A percentile compares a stretch with the other conserved stretches of the same genome.
phyloP scores from a whole-genome alignment of 2,113 vertebrate species.

The Rattus norvegicus region DNA sequence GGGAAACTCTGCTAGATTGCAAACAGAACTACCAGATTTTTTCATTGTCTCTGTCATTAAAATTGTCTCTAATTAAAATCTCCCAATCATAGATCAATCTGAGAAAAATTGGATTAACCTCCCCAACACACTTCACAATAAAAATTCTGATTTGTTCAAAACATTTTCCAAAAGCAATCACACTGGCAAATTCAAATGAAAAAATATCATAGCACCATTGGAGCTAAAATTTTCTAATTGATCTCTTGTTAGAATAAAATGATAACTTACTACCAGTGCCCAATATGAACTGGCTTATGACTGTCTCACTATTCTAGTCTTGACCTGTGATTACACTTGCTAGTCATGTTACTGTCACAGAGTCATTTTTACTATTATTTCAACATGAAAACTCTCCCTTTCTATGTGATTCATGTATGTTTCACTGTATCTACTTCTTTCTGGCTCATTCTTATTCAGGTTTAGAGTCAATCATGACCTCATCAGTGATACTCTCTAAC shows the following conservation, averaged over 20 bases:
- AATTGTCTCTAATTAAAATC: constrained; percentile 44
- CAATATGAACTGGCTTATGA: background rate
- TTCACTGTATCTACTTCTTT: background rate
- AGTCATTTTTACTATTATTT: background rate
- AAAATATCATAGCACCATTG: background rate
- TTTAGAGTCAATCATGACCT: background rate
- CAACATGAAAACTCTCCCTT: background rate
- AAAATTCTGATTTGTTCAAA: constrained; percentile 14
- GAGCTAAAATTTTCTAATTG: background rate
- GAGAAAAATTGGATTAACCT: background rate
- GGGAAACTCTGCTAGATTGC: background rate
- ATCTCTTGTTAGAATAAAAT: background rate
- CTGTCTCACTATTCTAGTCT: background rate
- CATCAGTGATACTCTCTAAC: background rate
- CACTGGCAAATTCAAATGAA: background rate
- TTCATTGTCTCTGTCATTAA: background rate
- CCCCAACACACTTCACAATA: background rate
- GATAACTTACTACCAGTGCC: background rate
- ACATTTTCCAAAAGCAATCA: constrained; percentile 6
- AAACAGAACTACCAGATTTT: constrained; percentile 30
- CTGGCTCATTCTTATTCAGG: background rate
- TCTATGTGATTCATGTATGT: background rate
- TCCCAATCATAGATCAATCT: constrained; percentile 9
- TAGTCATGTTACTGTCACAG: background rate
- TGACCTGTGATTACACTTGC: background rate